These are phyloP conservation scores for Saxicola maurus DNA, from an alignment of 2,797 vertebrate species.

Conservation along the genomic window DNA sequence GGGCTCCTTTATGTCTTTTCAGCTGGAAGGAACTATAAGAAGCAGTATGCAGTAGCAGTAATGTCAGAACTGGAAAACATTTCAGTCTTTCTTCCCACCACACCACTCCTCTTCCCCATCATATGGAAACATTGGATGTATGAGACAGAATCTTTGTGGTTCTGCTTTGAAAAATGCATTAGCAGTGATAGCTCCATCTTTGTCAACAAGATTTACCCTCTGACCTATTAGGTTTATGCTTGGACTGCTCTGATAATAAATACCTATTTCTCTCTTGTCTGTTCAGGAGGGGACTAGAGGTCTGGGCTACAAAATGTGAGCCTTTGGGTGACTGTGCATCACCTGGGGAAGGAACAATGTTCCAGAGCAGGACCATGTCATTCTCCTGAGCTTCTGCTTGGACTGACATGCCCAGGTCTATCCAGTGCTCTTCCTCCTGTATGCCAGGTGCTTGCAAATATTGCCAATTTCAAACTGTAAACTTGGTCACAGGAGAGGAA, in stretches of 20 bases:
- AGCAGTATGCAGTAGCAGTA: background rate
- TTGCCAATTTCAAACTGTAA: accelerated
- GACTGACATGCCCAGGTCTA: background rate
- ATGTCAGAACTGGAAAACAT: background rate
- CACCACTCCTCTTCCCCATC: no score
- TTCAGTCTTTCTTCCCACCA: background rate
- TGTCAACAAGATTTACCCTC: background rate
- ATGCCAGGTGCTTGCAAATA: background rate
- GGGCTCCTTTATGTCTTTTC: background rate
- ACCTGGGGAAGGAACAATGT: background rate
- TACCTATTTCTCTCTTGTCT: background rate
- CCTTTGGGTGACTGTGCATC: background rate
- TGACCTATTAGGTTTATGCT: background rate
- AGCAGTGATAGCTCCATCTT: background rate
- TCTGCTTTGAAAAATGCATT: background rate
- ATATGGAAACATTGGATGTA: background rate
- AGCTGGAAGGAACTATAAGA: background rate
- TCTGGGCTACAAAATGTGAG: background rate
- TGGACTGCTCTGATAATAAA: background rate
- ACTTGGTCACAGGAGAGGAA: background rate
- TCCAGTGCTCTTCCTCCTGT: background rate
- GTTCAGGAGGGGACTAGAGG: background rate
- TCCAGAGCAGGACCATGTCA: background rate
- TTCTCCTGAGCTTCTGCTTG: background rate
- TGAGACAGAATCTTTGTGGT: background rate